phyloP scores from a whole-genome alignment of 2,888 invertebrate genomes.

The Lasius fuliginosus region DNA sequence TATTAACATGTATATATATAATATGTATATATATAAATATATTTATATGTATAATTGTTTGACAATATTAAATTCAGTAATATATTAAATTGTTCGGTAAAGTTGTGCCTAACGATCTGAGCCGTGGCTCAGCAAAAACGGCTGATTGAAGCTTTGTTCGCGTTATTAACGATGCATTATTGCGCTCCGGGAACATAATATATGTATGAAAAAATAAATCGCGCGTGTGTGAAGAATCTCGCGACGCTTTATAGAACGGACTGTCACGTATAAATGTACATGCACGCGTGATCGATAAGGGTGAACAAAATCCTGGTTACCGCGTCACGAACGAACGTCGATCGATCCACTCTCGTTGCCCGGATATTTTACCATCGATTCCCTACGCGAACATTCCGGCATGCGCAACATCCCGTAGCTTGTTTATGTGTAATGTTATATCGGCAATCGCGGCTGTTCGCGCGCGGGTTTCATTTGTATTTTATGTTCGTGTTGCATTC shows the following conservation, averaged over 20 bases:
- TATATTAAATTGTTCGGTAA: constrained; percentile 27
- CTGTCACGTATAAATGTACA: constrained; percentile 2
- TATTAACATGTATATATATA: too few species aligned
- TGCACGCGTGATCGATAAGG: constrained; percentile 16
- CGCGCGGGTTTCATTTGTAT: constrained; percentile 47
- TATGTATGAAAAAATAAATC: constrained; percentile 14
- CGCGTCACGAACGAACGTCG: constrained; percentile 8
- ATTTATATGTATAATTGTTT: neutral
- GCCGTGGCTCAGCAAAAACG: neutral
- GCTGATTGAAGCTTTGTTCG: neutral
- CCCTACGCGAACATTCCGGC: neutral
- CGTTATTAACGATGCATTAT: constrained; percentile 35
- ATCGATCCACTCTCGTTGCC: constrained; percentile 2
- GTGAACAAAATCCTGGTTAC: constrained; percentile 25
- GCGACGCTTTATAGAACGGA: neutral
- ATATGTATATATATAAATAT: neutral
- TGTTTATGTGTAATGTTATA: constrained; percentile 60
- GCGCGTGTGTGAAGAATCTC: neutral
- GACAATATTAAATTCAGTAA: neutral
- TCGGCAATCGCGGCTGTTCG: constrained; percentile 47
- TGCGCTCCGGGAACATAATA: neutral
- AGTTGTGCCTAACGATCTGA: constrained; percentile 19
- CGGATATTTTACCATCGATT: constrained; percentile 48
- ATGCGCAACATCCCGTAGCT: constrained; percentile 2
- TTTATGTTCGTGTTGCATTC: constrained; percentile 52